Conservation (phyloP, 2,113 vertebrate genomes). For the Fregata magnificens region DNA sequence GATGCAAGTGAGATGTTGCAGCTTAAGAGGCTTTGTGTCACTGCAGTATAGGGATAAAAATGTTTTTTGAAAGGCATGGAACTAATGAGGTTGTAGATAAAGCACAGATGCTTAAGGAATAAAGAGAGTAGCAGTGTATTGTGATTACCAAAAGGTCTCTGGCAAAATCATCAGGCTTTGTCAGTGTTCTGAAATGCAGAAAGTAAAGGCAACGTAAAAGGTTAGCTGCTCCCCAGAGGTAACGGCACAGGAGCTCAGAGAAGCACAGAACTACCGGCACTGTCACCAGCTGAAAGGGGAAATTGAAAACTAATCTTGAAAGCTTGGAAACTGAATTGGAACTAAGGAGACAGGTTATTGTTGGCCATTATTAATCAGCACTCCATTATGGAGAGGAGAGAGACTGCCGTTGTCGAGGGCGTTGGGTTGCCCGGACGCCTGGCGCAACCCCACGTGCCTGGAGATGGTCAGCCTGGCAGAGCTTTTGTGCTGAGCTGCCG, state of each 20-base stretch:
- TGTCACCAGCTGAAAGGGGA: background rate
- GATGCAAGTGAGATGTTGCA: background rate
- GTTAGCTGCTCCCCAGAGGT: background rate
- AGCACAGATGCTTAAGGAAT: background rate
- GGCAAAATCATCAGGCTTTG: background rate
- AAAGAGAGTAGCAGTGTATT: background rate
- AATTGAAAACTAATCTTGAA: background rate
- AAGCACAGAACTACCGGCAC: background rate
- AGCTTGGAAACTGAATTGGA: background rate
- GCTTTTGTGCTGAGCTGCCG: background rate
- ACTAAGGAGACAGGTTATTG: background rate
- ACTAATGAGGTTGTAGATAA: background rate
- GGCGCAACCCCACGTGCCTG: fast-evolving
- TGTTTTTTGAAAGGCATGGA: background rate
- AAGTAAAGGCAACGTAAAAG: background rate
- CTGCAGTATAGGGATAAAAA: background rate
- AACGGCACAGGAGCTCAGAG: background rate
- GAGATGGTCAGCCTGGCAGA: background rate
- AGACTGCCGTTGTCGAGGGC: background rate
- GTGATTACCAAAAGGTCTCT: background rate
- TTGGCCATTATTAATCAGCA: background rate
- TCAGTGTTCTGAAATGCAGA: background rate
- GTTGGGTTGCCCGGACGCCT: background rate
- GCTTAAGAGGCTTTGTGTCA: background rate
- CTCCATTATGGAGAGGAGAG: background rate